Base-by-base conservation (phyloP, 2,113 vertebrate species). In the Plestiodon gilberti region DNA sequence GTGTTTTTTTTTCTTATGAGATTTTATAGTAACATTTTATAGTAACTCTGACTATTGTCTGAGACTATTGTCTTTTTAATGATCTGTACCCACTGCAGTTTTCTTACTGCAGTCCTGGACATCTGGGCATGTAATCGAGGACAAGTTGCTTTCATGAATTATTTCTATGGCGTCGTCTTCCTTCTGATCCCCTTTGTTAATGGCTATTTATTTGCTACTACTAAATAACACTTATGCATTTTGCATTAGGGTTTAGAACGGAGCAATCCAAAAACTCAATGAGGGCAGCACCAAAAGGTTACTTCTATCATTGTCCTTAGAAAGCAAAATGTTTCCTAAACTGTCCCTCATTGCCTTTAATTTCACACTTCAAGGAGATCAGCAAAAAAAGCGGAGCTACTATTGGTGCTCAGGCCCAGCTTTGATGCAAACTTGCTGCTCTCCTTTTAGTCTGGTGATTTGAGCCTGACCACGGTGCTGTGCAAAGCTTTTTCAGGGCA, bases 301-400 rank as follows among this genome's bases (percentile, higher is more conserved):
- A 59, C 11, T 52, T 5, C 23, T 4, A 85, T 28, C 38, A 76
- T 35, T 85, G 4, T 14, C 85, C 89, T 89, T 87, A 22, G 86
- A 84, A 35, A 80, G 23, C 1, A 74, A 59, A 82, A 76, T 48
- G 1, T 52, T 76, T 33, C 40, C 43, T 65, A 33, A 25, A 15
- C 20, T 38, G 35, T 76, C 8, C 3, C 11, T 38, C 40, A 17
- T 64, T 77, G 40, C 59, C 14, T 7, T 84, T 25, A 25, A 65
- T 76, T 84, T 76, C 22, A 76, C 18, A 55, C 18, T 35, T 35
- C 35, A 35, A 71, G 65, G 14, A 64, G 59, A 61, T 17, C 20
- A n/a, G n/a, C 23, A 64, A 64, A 64, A 62, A 64, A 64, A 64
- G 62, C 11, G 13, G 55, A 57, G 17, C 55, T 57, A 15, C 17